Base-by-base conservation (phyloP, 1,140 invertebrate genomes). In the Sogatella furcifera region DNA sequence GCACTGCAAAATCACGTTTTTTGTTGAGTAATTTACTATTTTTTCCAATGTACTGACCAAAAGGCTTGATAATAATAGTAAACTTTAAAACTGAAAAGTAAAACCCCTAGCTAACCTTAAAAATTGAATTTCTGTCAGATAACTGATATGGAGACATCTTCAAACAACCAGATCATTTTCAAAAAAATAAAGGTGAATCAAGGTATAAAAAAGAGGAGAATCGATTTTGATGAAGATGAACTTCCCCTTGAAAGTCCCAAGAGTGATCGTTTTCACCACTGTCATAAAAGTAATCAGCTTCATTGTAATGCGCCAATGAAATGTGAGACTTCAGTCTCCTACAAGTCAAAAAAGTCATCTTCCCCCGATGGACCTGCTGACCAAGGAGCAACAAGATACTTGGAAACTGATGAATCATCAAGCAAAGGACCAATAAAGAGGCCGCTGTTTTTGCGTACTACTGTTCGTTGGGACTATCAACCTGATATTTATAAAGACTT, bases 401-500 rank as follows among this genome's bases (percentile, higher is more conserved):
- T 88, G 46, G 89, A 98, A 77, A 85, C 92, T 55, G 97, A 99
- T 71, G 99, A 96, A 74, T 82, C 14, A 88, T 94, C 77, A 66
- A 77, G 90, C 13, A 92, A 92, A 74, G 95, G 96, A 1, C 96
- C 96, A 1, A 95, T 98, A 22, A 74, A 96, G 70, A 95, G 95
- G 2, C 94, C 95, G 0, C 86, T 93, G n/a, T 92, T 97, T 79
- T 76, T 98, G 1, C 81, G 95, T 66, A 87, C 93, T 9, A 97
- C 95, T 3, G 95, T 98, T 5, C 77, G 97, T 72, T 99, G 97
- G 97, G 97, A 99, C 74, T 99, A 98, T 75, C 95, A 98, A 70
- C 97, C 97, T 1, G 96, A 99, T 74, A 96, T 99, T 66, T 99
- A 97, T 76, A 99, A 99, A 77, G 97, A 99, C 78, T 99, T 95